Base-by-base conservation (phyloP, 1,140 invertebrate species). In the Drosophila santomea region DNA sequence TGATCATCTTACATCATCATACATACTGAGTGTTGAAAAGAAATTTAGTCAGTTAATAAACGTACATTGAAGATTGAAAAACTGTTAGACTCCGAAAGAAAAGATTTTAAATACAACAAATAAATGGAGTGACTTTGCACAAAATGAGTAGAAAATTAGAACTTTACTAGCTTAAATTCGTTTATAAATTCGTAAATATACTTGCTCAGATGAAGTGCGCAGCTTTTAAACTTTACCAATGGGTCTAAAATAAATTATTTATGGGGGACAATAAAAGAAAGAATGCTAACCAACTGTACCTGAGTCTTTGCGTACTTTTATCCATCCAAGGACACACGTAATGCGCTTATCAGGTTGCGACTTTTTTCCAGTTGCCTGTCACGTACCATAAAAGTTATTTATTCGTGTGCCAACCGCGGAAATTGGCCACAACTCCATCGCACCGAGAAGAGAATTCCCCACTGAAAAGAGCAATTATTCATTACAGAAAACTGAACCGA, bases 351-450 rank as follows among this genome's bases (percentile, higher is more conserved):
- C 76, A 55, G 28, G 48, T 25, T 39, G 38, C 35, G 48, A 62
- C 48, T 67, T 63, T 73, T 45, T 45, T 66, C 78, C 52, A 63
- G 50, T 43, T 56, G 43, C 35, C 47, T 55, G 78, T 82, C 82
- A 86, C 83, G 82, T 76, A 73, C 62, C 55, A n/a, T 43, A 48
- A 72, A 80, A 72, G 52, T 68, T 84, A 66, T 85, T 78, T 81
- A 78, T 86, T 71, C 54, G 57, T 48, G 43, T 39, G 15, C 59
- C 36, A 52, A 57, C 45, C 44, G 57, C 47, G 51, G 43, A 48
- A 68, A 79, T 79, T 57, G 60, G 51, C 35, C 48, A 47, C 51
- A 32, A 44, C 20, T 36, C 32, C 25, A 20, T 56, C 28, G 44
- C 32, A 28, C 25, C 15, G 20, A 17, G 41, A 23, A 62, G 28